Evolutionary conservation across 2,797 vertebrate genomes (phyloP), one percentile per base, ranked within the genome.

Genomic region (Diceros bicornis): DNA sequence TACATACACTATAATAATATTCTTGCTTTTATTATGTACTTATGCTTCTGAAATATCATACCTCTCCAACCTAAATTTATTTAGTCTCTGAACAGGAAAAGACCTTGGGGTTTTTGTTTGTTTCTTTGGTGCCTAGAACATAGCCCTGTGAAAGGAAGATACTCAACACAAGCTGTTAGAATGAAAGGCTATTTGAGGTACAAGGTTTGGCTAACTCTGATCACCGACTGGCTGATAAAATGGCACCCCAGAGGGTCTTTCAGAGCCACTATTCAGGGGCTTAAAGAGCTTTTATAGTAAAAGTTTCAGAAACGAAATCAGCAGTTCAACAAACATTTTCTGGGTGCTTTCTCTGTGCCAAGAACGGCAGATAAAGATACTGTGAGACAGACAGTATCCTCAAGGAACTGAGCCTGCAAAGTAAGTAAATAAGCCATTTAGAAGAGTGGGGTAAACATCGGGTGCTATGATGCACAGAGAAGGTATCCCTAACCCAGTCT

Each of bases 291-390:
- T 89, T 69, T 44, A 91, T 0, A 92, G 20, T 64, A 55, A 16
- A 95, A 82, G 37, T 81, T 71, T 68, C 20, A 92, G 55, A 92
- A 37, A 85, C 2, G 3, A 88, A 97, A 72, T 85, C 34, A 90
- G 69, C 52, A 72, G 41, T 86, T 83, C 50, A 86, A 93, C 52
- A 61, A 92, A 5, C 52, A 84, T 72, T 93, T 87, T 81, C 69
- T 95, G 68, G 87, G 89, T 81, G 62, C 25, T 62, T 72, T 78
- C 57, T 94, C 71, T 74, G 44, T 82, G 90, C 50, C 37, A 78
- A 12, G 47, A 64, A 75, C 34, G 52, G 2, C 8, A 89, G 11
- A 86, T 44, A 84, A 66, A 74, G 57, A 69, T 7, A 62, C 14
- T 37, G 0, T 81, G 69, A 75, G 64, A 68, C 14, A 34, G 17